phyloP scores from a whole-genome alignment of 1,140 invertebrate genomes.

The Apis mellifera region Amel_HAv3.1 CM009939.2:11249001-11249500 shows the following conservation, averaged over 20 bases:
- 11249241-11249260: conserved; percentile 91
- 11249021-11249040: no score
- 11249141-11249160: conserved; percentile 87
- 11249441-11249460: background rate
- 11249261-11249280: conserved; percentile 88
- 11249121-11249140: conserved; percentile 89
- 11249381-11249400: conserved; percentile 82
- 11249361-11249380: conserved; percentile 85
- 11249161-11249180: conserved; percentile 93
- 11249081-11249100: no score
- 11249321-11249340: conserved; percentile 95
- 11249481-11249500: conserved; percentile 95
- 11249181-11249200: conserved; percentile 88
- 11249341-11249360: conserved; percentile 91
- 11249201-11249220: conserved; percentile 86
- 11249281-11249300: conserved; percentile 91
- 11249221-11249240: conserved; percentile 94
- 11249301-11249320: conserved; percentile 92
- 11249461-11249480: conserved; percentile 87
- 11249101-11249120: conserved; percentile 86
- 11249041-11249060: no score
- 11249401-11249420: no score
- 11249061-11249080: no score
- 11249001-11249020: conserved; percentile 74
- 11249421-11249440: background rate